Percentiles rank a stretch among this genome's conserved stretches.
phyloP scores from a whole-genome alignment of 2,888 invertebrate species.

The Eulithis testata region DNA sequence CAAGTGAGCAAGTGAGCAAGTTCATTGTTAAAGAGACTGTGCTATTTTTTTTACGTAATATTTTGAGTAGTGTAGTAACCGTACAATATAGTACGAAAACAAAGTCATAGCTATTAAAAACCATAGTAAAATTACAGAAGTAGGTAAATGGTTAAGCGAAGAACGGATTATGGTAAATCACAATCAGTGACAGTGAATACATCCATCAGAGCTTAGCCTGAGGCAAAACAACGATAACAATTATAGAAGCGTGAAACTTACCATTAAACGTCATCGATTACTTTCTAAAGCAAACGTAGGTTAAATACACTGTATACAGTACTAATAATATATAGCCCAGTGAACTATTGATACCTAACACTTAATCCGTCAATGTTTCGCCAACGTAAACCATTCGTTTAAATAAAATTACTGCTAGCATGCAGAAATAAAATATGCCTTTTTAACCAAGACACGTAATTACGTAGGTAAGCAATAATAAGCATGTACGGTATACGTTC shows the following conservation, averaged over 20 bases:
- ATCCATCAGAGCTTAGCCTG: constrained; percentile 4
- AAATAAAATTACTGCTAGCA: constrained; percentile 22
- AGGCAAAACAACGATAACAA: constrained; percentile 14
- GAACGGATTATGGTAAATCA: neutral
- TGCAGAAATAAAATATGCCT: constrained; percentile 14
- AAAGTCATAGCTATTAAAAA: too few species aligned
- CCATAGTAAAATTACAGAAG: neutral
- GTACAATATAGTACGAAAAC: too few species aligned
- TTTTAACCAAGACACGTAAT: neutral
- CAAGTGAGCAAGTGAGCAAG: too few species aligned
- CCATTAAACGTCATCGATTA: constrained; percentile 21
- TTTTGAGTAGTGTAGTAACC: too few species aligned
- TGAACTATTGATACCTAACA: constrained; percentile 23
- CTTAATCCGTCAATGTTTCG: constrained; percentile 34
- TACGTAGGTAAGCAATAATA: too few species aligned
- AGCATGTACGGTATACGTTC: too few species aligned
- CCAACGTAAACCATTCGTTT: constrained; percentile 10
- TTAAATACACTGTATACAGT: constrained; percentile 16
- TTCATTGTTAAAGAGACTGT: too few species aligned
- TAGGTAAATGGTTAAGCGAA: neutral
- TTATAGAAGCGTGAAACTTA: constrained; percentile 15
- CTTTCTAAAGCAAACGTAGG: constrained; percentile 22
- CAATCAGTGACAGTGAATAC: neutral
- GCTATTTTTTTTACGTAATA: too few species aligned
- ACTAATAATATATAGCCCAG: constrained; percentile 18